A percentile compares a stretch with the other conserved stretches of the same genome.
These are phyloP conservation scores for Corythoichthys intestinalis DNA, from an alignment of 2,113 vertebrate species.

Conservation along the genomic window DNA sequence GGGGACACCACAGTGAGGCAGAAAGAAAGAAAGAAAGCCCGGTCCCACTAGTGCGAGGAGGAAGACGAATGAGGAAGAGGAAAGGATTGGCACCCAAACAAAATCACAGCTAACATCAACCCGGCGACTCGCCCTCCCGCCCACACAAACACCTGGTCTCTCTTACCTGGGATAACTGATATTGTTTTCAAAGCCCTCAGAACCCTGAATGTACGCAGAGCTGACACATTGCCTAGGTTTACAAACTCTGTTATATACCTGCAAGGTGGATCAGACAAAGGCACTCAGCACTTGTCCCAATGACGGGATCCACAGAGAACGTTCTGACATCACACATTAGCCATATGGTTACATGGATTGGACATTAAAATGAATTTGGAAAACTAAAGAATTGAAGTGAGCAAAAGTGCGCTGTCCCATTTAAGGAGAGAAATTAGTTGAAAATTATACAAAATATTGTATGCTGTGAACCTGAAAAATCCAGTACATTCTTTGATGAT, in stretches of 20 bases:
- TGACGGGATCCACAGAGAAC: slow-evolving; percentile 6
- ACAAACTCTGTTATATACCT: slow-evolving; percentile 99
- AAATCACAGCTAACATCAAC: slow-evolving; percentile 89
- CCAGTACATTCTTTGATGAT: too few species aligned
- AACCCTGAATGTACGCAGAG: slow-evolving; percentile 97
- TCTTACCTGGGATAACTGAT: slow-evolving; percentile 99
- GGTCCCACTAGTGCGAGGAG: slow-evolving; percentile 70
- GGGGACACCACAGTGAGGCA: slow-evolving; percentile 68
- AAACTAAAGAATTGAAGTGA: neutral
- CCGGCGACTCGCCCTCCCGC: slow-evolving; percentile 60
- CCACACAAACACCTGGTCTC: slow-evolving; percentile 66
- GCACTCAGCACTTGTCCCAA: slow-evolving; percentile 58
- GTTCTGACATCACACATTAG: neutral
- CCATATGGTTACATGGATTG: neutral
- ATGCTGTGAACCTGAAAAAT: neutral
- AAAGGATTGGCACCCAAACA: slow-evolving; percentile 55
- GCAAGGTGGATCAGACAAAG: slow-evolving; percentile 84
- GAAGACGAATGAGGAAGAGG: slow-evolving; percentile 42
- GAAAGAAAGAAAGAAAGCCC: slow-evolving; percentile 62
- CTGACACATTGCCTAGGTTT: slow-evolving; percentile 99
- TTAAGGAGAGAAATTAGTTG: neutral
- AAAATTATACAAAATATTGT: neutral
- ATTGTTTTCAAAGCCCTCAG: slow-evolving; percentile 99
- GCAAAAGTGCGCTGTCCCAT: neutral
- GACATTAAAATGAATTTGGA: neutral